Evolutionary conservation across 2,888 invertebrate species (phyloP).

Genomic region (Philereme transversata): DNA sequence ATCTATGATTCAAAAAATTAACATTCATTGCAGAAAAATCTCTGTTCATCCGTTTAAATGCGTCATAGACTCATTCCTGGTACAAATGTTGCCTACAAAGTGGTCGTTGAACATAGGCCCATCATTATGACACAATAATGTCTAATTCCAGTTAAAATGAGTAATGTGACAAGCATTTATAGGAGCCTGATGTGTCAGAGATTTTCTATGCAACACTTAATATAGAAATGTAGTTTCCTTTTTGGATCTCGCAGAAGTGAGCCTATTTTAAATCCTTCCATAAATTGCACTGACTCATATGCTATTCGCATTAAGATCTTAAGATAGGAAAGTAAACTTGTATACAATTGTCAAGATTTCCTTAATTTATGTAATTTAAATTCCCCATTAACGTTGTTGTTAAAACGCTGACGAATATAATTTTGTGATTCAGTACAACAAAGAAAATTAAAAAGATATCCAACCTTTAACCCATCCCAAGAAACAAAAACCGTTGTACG

Average conservation of each 20-base stretch:
- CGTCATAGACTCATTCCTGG: slow-evolving; percentile 63
- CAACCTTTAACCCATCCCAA: too few species aligned
- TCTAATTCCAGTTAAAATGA: slow-evolving; percentile 27
- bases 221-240: slow-evolving; percentile 2
- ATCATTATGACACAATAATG: slow-evolving; percentile 29
- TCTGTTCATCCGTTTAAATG: slow-evolving; percentile 67
- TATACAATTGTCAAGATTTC: too few species aligned
- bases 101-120: slow-evolving; percentile 29
- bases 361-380: too few species aligned
- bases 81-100: slow-evolving; percentile 40
- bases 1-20: slow-evolving; percentile 68
- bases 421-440: too few species aligned
- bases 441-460: too few species aligned
- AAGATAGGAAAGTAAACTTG: neutral
- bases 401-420: too few species aligned
- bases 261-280: slow-evolving; percentile 1
- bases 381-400: too few species aligned
- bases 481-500: too few species aligned
- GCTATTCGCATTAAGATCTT: neutral
- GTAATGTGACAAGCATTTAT: slow-evolving; percentile 17
- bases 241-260: neutral
- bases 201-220: neutral
- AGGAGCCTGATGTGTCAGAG: neutral
- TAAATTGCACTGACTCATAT: neutral
- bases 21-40: slow-evolving; percentile 76